These are phyloP conservation scores for Phalacrocorax aristotelis DNA, from an alignment of 2,113 vertebrate genomes.

Conservation along the genomic window DNA sequence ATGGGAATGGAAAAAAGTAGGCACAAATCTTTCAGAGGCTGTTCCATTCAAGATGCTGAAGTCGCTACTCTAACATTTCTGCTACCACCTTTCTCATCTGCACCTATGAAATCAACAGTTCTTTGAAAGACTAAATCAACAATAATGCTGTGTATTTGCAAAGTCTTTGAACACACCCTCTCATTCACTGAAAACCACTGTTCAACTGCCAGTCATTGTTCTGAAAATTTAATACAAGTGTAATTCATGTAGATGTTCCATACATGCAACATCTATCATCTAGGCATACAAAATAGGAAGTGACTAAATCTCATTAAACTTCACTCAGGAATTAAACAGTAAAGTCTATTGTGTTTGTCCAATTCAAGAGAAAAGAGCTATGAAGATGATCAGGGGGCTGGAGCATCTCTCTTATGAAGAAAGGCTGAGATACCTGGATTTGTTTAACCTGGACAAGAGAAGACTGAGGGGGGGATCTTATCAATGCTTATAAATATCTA, in stretches of 20 bases:
- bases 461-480: too few species aligned
- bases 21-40: not conserved
- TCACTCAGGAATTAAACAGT: not conserved
- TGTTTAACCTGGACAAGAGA: too few species aligned
- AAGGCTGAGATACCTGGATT: too few species aligned
- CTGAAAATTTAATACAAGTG: not conserved
- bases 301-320: not conserved
- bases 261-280: not conserved
- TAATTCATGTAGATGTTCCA: not conserved
- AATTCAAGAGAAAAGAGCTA: not conserved
- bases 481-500: too few species aligned
- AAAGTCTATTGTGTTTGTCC: not conserved
- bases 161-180: not conserved
- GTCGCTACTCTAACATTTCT: not conserved
- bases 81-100: not conserved
- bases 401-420: too few species aligned
- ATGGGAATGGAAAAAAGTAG: not conserved
- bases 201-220: not conserved
- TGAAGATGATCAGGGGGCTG: too few species aligned
- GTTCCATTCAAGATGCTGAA: not conserved
- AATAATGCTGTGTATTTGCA: not conserved
- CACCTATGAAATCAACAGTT: not conserved
- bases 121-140: not conserved
- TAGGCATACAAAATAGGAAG: not conserved
- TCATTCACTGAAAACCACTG: not conserved